Conservation (phyloP, 2,888 invertebrate species). For the Leptinotarsa rubiginosa region DNA sequence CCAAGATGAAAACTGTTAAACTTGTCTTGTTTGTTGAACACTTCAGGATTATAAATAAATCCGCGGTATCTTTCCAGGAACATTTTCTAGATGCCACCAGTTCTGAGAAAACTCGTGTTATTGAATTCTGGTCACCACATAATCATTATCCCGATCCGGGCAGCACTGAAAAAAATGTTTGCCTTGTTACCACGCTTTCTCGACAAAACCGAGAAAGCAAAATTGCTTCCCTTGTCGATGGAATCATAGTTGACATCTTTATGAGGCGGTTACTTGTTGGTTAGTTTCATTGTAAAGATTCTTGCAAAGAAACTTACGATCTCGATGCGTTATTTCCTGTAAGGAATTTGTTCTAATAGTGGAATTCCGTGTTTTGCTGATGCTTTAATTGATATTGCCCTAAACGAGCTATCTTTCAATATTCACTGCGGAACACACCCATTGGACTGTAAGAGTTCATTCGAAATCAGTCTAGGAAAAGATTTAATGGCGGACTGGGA, state of each 20-base stretch:
- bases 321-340: slow-evolving; percentile 30
- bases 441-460: slow-evolving; percentile 27
- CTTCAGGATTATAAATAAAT: no score
- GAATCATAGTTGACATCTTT: slow-evolving; percentile 47
- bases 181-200: slow-evolving; percentile 7
- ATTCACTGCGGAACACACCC: slow-evolving; percentile 33
- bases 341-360: slow-evolving; percentile 39
- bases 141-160: no score
- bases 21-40: no score
- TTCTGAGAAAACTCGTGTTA: background rate
- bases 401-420: slow-evolving; percentile 37
- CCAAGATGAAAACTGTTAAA: no score
- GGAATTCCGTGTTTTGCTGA: slow-evolving; percentile 38
- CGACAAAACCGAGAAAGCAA: slow-evolving; percentile 2
- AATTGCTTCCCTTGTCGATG: slow-evolving; percentile 28
- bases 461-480: slow-evolving; percentile 22
- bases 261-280: slow-evolving; percentile 40
- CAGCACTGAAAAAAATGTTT: background rate
- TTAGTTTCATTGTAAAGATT: slow-evolving; percentile 43
- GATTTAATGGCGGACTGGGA: background rate
- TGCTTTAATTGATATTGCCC: slow-evolving; percentile 40
- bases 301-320: slow-evolving; percentile 42
- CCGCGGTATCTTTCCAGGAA: no score
- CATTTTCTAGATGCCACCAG: background rate
- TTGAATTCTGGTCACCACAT: no score